Evolutionary conservation across 2,113 vertebrate species (phyloP), one percentile per base, ranked within the genome.

Genomic region (Lampris incognitus): DNA sequence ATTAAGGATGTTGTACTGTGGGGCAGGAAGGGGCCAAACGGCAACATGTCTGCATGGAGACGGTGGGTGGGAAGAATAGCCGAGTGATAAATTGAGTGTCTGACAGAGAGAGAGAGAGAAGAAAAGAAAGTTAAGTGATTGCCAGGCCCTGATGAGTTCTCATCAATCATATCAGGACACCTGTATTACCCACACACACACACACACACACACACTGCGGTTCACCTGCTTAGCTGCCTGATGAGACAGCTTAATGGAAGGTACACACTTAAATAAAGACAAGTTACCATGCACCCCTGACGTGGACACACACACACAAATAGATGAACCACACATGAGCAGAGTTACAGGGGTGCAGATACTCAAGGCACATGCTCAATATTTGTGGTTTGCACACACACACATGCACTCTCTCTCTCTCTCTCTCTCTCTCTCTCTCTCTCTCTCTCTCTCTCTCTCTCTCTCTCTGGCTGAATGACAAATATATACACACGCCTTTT

Each of bases 191-290:
- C 57, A 39, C 57, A 59, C 61, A 46, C 69, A 63, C 79, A 76
- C 51, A 65, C 61, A 65, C 62, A 75, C 65, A 46, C 65, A 61
- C 65, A 68, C 62, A 78, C 50, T 11, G n/a, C 58, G 49, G 69
- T 51, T 85, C 66, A 54, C 55, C 58, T 76, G 81, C 66, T 82
- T 84, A 74, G 81, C 76, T 84, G 75, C 81, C 73, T 86, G 87
- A 88, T 82, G 87, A 82, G 69, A 61, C 79, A 54, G 36, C 67
- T 63, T 86, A 82, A 88, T 79, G 75, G 67, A 42, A 68, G 78
- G 64, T 72, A 56, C 75, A 37, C 75, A 63, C 67, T 59, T 78
- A 69, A 76, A 88, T 78, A 65, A 78, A 77, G 76, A 85, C 64
- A 72, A 55, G 46, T 56, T 66, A 66, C 55, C 37, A 59, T 51